Percentiles rank a stretch among this genome's conserved stretches.
phyloP scores from a whole-genome alignment of 1,140 invertebrate species.

The Rhynchophorus ferrugineus region DNA sequence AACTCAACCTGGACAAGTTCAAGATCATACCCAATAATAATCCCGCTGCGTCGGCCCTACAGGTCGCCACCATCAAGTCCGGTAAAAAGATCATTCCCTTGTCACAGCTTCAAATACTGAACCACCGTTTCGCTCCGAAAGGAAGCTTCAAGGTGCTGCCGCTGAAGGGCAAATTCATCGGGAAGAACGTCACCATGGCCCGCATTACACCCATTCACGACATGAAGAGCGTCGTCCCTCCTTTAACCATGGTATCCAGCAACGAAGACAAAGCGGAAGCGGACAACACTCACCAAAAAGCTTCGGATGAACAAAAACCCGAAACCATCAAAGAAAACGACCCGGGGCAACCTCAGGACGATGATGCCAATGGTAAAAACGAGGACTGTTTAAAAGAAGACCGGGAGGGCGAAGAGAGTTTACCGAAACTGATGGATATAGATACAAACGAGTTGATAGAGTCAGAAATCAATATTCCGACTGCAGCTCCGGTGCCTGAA shows the following conservation, averaged over 20 bases:
- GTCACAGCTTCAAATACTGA: slow-evolving; percentile 35
- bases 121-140: slow-evolving; percentile 26
- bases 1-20: slow-evolving; percentile 38
- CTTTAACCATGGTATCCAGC: not conserved
- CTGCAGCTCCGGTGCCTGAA: no score
- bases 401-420: no score
- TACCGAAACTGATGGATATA: slow-evolving; percentile 10
- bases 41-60: slow-evolving; percentile 14
- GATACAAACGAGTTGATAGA: slow-evolving; percentile 14
- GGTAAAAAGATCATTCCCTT: slow-evolving; percentile 35
- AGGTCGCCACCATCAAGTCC: slow-evolving; percentile 28
- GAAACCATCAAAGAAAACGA: no score
- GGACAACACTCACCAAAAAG: no score
- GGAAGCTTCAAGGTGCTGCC: slow-evolving; percentile 36
- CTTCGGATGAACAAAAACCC: no score
- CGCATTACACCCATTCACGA: slow-evolving; percentile 1
- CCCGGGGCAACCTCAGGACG: no score
- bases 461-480: no score
- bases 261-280: not conserved
- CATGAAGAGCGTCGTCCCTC: not conserved
- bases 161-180: slow-evolving; percentile 33
- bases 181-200: slow-evolving; percentile 24
- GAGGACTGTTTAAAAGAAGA: not conserved
- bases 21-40: slow-evolving; percentile 32
- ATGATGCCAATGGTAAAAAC: not conserved